These are phyloP conservation scores for Drosophila auraria DNA, from an alignment of 1,140 invertebrate genomes.

Conservation along the genomic window DNA sequence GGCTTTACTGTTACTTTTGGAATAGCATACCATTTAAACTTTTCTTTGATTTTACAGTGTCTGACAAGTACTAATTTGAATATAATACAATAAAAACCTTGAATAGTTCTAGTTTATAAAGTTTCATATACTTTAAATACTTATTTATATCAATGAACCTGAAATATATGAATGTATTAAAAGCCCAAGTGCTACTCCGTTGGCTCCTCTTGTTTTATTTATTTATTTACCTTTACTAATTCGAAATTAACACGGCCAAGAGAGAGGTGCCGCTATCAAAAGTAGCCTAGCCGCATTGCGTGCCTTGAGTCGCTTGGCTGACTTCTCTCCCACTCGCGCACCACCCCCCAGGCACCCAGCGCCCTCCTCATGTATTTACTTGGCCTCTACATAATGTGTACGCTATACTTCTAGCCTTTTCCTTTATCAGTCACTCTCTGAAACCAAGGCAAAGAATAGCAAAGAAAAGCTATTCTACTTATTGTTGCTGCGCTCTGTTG, in stretches of 20 bases:
- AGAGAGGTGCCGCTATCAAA: slow-evolving; percentile 20
- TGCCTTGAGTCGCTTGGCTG: slow-evolving; percentile 46
- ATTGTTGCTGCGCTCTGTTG: slow-evolving; percentile 65
- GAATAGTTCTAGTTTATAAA: too few species aligned
- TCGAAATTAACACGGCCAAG: slow-evolving; percentile 38
- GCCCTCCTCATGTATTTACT: slow-evolving; percentile 27
- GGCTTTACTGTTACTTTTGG: too few species aligned
- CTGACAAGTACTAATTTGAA: too few species aligned
- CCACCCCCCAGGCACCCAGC: background rate
- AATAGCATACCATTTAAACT: too few species aligned
- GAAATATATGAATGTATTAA: background rate
- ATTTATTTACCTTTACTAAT: slow-evolving; percentile 38
- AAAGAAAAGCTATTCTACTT: slow-evolving; percentile 37
- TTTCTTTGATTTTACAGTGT: too few species aligned
- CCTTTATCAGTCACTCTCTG: slow-evolving; percentile 63
- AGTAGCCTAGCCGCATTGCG: slow-evolving; percentile 46
- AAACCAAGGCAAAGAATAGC: slow-evolving; percentile 19
- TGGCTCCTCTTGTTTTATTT: slow-evolving; percentile 4
- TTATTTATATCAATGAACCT: too few species aligned
- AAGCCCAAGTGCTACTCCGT: background rate
- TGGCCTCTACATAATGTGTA: slow-evolving; percentile 38
- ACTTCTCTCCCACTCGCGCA: background rate
- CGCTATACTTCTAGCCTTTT: slow-evolving; percentile 56
- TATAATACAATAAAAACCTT: too few species aligned
- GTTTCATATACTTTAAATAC: background rate